These are phyloP conservation scores for Drosophila yooni DNA, from an alignment of 2,888 invertebrate genomes.

Conservation along the genomic window DNA sequence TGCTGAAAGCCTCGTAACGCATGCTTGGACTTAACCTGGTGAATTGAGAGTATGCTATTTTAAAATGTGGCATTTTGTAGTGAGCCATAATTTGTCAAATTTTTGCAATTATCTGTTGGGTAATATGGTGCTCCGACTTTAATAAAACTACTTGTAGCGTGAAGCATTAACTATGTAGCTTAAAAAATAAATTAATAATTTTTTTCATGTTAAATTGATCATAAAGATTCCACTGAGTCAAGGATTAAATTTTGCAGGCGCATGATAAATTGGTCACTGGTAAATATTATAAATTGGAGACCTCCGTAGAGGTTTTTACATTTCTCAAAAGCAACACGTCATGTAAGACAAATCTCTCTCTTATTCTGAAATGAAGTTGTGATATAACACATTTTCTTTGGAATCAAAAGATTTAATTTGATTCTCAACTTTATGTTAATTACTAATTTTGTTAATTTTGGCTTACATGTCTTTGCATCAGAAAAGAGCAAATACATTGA, in stretches of 20 bases:
- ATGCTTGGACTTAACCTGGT: not conserved
- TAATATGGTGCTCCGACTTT: not conserved
- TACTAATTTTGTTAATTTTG: not conserved
- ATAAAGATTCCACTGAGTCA: not conserved
- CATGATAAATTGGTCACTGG: not conserved
- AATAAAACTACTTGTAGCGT: not conserved
- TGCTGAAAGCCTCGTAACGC: constrained; percentile 11
- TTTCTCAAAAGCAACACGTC: not conserved
- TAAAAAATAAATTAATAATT: not conserved
- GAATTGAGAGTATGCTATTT: not conserved
- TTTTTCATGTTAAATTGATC: not conserved
- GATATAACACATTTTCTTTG: not conserved
- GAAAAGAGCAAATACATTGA: not conserved
- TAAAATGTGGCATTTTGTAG: not conserved
- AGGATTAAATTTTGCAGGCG: not conserved
- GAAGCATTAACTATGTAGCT: not conserved
- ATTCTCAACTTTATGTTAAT: not conserved
- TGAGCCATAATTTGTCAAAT: not conserved
- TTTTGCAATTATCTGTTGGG: not conserved
- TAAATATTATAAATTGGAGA: not conserved
- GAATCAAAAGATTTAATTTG: not conserved
- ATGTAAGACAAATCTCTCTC: not conserved
- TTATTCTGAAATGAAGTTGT: not conserved
- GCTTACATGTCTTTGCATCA: not conserved
- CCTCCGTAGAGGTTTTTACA: not conserved